Conservation (phyloP, 1,140 invertebrate species). For the Pantala flavescens region DNA sequence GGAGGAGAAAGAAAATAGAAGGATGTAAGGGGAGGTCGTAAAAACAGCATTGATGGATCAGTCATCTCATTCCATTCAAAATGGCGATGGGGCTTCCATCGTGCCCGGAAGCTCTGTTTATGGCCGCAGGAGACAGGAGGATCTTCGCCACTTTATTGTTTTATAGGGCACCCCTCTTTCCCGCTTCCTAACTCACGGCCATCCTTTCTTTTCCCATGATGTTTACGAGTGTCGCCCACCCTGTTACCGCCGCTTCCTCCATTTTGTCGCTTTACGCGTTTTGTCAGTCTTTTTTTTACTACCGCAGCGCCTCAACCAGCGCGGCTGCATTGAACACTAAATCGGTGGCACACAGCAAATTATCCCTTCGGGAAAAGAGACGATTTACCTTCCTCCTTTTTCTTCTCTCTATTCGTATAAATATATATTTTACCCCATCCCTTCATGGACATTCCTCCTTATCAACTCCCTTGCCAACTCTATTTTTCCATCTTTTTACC, state of each 20-base stretch:
- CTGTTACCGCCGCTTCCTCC: neutral
- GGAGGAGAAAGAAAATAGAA: neutral
- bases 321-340: neutral
- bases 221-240: neutral
- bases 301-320: neutral
- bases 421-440: no score
- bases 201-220: neutral
- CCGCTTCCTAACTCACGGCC: neutral
- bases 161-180: neutral
- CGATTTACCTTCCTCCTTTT: no score
- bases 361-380: neutral
- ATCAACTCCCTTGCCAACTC: no score
- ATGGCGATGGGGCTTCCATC: neutral
- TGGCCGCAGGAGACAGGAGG: neutral
- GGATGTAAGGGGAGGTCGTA: neutral
- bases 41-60: neutral
- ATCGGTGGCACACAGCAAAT: neutral
- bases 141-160: neutral
- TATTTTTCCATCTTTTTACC: no score
- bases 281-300: neutral
- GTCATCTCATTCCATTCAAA: slow-evolving; percentile 9
- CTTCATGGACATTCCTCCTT: no score
- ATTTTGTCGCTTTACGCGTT: neutral
- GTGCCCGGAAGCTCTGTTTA: neutral
- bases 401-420: no score